Evolutionary conservation across 2,888 invertebrate genomes (phyloP), one percentile per base, ranked within the genome.

Genomic region (Nemoura dubitans): DNA sequence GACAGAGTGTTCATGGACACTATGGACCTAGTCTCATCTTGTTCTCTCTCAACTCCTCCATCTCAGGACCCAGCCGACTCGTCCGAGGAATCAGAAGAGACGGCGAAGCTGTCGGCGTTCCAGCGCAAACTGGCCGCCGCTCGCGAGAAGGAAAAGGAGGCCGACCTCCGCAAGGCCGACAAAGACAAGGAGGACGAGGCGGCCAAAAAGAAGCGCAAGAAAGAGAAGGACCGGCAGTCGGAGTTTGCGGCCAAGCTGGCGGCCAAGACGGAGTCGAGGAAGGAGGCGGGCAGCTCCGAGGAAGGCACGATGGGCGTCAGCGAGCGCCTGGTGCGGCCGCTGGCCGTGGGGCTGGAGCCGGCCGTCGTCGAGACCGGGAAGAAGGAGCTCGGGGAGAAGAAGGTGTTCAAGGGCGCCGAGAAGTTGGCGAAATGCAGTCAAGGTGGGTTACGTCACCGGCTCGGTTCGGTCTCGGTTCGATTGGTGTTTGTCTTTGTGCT

Each of bases 361-460:
- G 82, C 86, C 28, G 0, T 43, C 59, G 86, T 88, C 10, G 88
- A 88, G 30, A 83, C 84, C 28, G 87, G 85, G 43, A 88, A 86
- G 36, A 80, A n/a, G 80, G 27, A 59, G 16, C 6, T 10, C 59
- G 59, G 59, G 2, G 59, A 59, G 16, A 59, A 59, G 59, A 59
- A 59, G 21, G 1, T 21, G 16, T 59, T 59, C 59, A 59, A 59
- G 36, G 36, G 36, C 3, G 5, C 36, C 3, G 36, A 36, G 16
- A 59, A 3, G 21, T 21, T 59, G 10, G 59, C 59, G 6, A 59
- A 59, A 14, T 59, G 59, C 59, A 21, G 14, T 3, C 6, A 59
- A 21, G 59, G 59, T 59, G 59, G 14, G 59, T 21, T 59, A 7
- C 59, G 21, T n/a, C n/a, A n/a, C n/a, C n/a, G n/a, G n/a, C n/a